Base-by-base conservation (phyloP, 1,140 invertebrate species). In the Brachystomella parvula region DNA sequence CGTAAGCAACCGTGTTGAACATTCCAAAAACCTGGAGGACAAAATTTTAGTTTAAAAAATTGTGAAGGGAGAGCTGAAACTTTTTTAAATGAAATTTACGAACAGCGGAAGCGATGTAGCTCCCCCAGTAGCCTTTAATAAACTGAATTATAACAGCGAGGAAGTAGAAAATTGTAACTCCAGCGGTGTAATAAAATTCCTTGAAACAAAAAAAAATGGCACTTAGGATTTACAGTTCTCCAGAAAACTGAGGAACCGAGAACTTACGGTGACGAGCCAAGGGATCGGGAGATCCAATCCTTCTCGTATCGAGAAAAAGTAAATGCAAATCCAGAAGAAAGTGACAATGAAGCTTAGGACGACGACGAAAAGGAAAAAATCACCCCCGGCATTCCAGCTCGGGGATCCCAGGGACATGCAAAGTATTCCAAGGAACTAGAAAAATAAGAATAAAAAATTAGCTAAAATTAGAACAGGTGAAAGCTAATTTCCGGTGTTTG, bases 331-430 rank as follows among this genome's bases (percentile, higher is more conserved):
- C 88, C 89, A 89, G 67, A 92, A 80, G n/a, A 91, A 78, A 0
- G 86, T 90, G 24, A 86, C 81, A 63, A 92, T 89, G 78, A 93
- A 93, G 58, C 85, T 83, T 30, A 84, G 84, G 33, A 88, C 87
- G 1, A 84, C 87, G 19, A 90, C 89, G 75, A 92, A 91, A 30
- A 92, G 82, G 78, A 92, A 94, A 83, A 88, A 92, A 71, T 87
- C 83, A 0, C 87, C 86, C 56, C 83, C 85, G 21, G 77, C 73
- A 17, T 80, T 74, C 28, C 76, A 74, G 0, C 85, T 83, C 0
- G 87, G 87, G 0, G 88, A 85, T 0, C 84, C 87, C 47, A 84
- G 82, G 2, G 84, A 82, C 86, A 90, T 89, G 72, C 88, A 90
- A 71, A 93, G 82, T 59, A 92, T 89, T 49, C 88, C 89, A 56